Evolutionary conservation across 2,888 invertebrate species (phyloP).

Genomic region (Tanytarsus gracilentus): DNA sequence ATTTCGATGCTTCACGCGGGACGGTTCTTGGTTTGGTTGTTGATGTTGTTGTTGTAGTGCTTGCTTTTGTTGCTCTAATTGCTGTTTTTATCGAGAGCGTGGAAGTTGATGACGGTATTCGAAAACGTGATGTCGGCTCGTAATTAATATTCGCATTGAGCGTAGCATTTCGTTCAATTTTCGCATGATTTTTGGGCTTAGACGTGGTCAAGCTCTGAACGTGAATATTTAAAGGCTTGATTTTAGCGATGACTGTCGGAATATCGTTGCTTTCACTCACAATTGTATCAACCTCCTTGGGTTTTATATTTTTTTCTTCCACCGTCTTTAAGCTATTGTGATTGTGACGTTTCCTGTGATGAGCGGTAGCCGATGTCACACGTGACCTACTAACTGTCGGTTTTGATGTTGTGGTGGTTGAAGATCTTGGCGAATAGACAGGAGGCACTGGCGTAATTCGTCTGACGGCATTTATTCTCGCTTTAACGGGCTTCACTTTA

Average conservation of each 20-base stretch:
- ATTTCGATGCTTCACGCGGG: neutral
- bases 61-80: neutral
- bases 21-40: neutral
- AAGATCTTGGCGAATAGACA: neutral
- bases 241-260: neutral
- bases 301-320: neutral
- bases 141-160: neutral
- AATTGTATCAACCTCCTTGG: neutral
- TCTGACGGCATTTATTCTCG: neutral
- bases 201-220: slow-evolving; percentile 16
- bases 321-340: neutral
- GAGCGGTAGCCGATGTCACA: neutral
- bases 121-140: neutral
- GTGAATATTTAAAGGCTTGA: neutral
- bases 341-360: neutral
- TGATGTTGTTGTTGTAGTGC: neutral
- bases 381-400: neutral
- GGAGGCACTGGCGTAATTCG: neutral
- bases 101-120: neutral
- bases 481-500: slow-evolving; percentile 16
- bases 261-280: neutral
- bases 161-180: neutral
- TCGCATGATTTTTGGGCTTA: slow-evolving; percentile 13
- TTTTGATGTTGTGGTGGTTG: neutral
- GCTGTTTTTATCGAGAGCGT: no score